Base-by-base conservation (phyloP, 1,140 invertebrate genomes). In the Meloidogyne hapla region DNA sequence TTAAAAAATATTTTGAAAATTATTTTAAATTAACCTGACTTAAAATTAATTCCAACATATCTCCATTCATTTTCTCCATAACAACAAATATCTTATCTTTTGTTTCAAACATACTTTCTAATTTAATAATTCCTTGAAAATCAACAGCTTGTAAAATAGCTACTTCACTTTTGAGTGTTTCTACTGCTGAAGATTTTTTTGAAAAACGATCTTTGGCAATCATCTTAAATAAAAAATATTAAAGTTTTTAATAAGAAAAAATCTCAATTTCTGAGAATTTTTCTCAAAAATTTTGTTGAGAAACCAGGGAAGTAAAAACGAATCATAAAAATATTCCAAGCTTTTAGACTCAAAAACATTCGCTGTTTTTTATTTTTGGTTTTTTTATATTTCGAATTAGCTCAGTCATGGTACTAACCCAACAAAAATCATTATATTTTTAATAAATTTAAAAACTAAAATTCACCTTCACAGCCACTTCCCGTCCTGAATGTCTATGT, bases 1-100 rank as follows among this genome's bases (percentile, higher is more conserved):
- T 25, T 63, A 23, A 23, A 23, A n/a, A 18, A 18, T 1, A 10
- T 40, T 15, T 15, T 62, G 10, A 42, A 5, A n/a, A n/a, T n/a
- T 23, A 1, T 1, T 23, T n/a, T n/a, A 8, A 56, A 21, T 33
- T 68, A 42, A 79, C 77, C 78, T 80, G 77, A 75, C 85, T 95
- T 12, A 99, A 89, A 85, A 99, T 99, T 96, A 99, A 98, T 89
- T 99, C 97, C 65, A 99, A 90, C 97, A 99, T 99, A 88, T 99
- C 97, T 0, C 96, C 90, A 78, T 90, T 89, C 81, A 91, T 83
- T 80, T 91, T 91, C 85, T 91, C 91, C 90, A 91, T 91, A 2
- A 91, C 90, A 33, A 91, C 90, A 88, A 90, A 91, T 65, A 91
- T 91, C 71, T 94, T 90, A 87, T 98, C 96, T 0, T 93, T 92